These are phyloP conservation scores for Andrena cerasifolii DNA, from an alignment of 1,140 invertebrate species.

Conservation along the genomic window DNA sequence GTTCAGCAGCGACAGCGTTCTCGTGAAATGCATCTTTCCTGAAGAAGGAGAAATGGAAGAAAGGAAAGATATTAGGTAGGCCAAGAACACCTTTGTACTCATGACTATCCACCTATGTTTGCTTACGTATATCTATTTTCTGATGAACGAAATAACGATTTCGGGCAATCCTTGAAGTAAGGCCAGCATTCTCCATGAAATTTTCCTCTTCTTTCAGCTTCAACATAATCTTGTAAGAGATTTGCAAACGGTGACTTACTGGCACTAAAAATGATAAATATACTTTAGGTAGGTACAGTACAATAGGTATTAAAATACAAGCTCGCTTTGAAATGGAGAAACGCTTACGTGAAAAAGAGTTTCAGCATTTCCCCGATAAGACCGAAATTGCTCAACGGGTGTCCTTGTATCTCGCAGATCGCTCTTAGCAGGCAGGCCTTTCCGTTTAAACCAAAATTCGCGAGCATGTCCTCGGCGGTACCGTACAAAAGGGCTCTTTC, in stretches of 20 bases:
- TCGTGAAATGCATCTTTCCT: constrained; percentile 66
- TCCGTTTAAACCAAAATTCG: constrained; percentile 90
- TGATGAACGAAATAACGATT: constrained; percentile 88
- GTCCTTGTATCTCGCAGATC: constrained; percentile 92
- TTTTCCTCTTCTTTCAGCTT: constrained; percentile 89
- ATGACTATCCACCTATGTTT: background rate
- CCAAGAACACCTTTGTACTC: too few relatives aligned
- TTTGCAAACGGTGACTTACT: constrained; percentile 90
- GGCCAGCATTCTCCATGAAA: constrained; percentile 91
- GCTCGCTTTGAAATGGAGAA: too few relatives aligned
- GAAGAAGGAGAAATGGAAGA: background rate
- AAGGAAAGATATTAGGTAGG: too few relatives aligned
- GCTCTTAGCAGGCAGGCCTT: constrained; percentile 91
- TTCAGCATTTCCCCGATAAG: constrained; percentile 91
- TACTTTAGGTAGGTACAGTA: too few relatives aligned
- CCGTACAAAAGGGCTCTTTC: constrained; percentile 90
- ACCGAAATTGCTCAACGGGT: constrained; percentile 89
- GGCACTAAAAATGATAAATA: constrained; percentile 88
- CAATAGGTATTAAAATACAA: too few relatives aligned
- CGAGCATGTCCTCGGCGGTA: constrained; percentile 88
- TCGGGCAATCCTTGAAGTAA: constrained; percentile 91
- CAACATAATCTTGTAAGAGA: constrained; percentile 88
- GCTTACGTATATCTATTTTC: constrained; percentile 87
- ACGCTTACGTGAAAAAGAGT: constrained; percentile 90
- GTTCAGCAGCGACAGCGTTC: background rate